Percentiles rank a stretch among this genome's conserved stretches.
Conservation (phyloP, 30 jellyfish, hydroid and myxozoan species). For the Hydractinia echinata region DNA sequence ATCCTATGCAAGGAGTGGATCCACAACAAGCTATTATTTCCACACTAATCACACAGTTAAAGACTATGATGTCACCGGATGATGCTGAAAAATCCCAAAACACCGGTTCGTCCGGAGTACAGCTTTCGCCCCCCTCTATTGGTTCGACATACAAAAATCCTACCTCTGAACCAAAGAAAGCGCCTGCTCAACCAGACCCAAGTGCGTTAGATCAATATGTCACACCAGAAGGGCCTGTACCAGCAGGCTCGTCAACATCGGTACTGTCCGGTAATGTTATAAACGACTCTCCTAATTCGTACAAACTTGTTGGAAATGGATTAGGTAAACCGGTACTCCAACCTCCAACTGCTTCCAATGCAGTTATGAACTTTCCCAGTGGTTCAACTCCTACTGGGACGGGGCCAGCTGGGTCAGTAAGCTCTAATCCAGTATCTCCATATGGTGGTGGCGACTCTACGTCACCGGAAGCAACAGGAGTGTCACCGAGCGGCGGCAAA, state of each 20-base stretch:
- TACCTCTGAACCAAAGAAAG: slow-evolving; percentile 22
- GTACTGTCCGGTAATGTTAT: slow-evolving; percentile 55
- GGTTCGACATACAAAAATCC: slow-evolving; percentile 55
- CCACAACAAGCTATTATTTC: not conserved
- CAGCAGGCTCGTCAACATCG: slow-evolving; percentile 68
- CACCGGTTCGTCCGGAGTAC: slow-evolving; percentile 69
- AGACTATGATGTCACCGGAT: not conserved
- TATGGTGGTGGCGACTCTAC: not conserved
- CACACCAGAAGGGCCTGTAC: slow-evolving; percentile 73
- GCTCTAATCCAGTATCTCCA: slow-evolving; percentile 58
- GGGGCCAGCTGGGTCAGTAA: slow-evolving; percentile 74
- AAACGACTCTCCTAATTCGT: slow-evolving; percentile 26
- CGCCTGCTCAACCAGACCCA: slow-evolving; percentile 39
- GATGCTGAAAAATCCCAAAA: not conserved
- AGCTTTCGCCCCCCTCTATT: slow-evolving; percentile 57
- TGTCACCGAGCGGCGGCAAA: slow-evolving; percentile 33
- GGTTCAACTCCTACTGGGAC: slow-evolving; percentile 73
- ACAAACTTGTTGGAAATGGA: slow-evolving; percentile 46
- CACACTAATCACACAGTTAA: not conserved
- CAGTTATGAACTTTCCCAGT: slow-evolving; percentile 53
- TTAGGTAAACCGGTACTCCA: slow-evolving; percentile 43
- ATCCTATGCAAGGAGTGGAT: slow-evolving; percentile 11
- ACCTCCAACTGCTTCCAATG: slow-evolving; percentile 32
- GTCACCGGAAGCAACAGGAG: slow-evolving; percentile 27
- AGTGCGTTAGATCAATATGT: slow-evolving; percentile 37